Evolutionary conservation across 2,797 vertebrate genomes (phyloP), one percentile per base, ranked within the genome.

Genomic region (Neoniphon sammara): DNA sequence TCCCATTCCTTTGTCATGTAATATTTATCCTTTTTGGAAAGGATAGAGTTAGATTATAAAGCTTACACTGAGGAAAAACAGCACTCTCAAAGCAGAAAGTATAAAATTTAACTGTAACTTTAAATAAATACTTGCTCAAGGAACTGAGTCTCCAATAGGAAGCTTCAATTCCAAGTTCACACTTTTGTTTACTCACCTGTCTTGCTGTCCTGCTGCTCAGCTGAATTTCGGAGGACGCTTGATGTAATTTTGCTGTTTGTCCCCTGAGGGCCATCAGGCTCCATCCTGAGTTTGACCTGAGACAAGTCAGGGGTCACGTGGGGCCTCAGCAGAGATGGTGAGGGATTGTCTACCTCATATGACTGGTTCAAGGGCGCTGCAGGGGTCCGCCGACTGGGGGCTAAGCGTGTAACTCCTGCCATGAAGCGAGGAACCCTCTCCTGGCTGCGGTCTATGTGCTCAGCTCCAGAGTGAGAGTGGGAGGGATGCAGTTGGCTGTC

Each of bases 401-500:
- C 68, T 39, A 82, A 57, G 67, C 86, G 71, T 0, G 91, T 82
- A 7, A 93, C 86, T n/a, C 94, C 93, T 10, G 92, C 93, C 90
- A 94, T 93, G 81, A 95, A 93, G 49, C 94, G 93, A 31, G 94
- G 94, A 18, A 91, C 73, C 73, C 93, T 91, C 72, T 95, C 94
- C 68, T 93, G 93, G 77, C 88, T 93, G 64, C 88, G 91, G 75
- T 94, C 91, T 61, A 94, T 80, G 39, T 64, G 58, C 34, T 85
- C 83, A 0, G 2, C 63, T 66, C 62, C 76, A 63, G 78, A 53
- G 31, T 11, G 42, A 6, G 50, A 58, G 36, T 75, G 73, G 52
- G 75, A 23, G 50, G 74, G 70, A 1, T 86, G 84, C 46, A 74
- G 66, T 47, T 93, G 93, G 80, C 89, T 92, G 82, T 94, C 93